Conservation (phyloP, 2,888 invertebrate species). For the Caenorhabditis sp. region DNA sequence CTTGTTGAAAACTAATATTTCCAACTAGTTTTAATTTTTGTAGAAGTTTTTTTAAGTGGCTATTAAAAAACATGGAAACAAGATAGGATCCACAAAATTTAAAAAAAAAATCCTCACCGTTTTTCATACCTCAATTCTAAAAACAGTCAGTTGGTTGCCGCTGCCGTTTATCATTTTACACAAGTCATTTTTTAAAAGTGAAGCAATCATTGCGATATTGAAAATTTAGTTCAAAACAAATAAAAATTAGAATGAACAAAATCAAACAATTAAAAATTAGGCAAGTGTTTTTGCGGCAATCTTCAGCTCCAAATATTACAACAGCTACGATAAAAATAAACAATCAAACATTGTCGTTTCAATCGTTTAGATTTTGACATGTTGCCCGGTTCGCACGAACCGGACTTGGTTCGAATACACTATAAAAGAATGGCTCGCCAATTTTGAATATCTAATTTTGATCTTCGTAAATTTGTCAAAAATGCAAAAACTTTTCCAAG, state of each 20-base stretch:
- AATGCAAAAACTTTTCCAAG: background rate
- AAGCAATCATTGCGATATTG: no score
- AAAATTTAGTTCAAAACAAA: no score
- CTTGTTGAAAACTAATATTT: no score
- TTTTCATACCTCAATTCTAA: no score
- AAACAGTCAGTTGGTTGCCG: no score
- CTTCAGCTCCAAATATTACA: background rate
- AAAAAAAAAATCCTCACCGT: no score
- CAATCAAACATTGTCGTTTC: slow-evolving; percentile 39
- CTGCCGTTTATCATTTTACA: no score
- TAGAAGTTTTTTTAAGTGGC: no score
- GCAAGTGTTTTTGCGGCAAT: slow-evolving; percentile 28
- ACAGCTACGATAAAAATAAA: slow-evolving; percentile 19
- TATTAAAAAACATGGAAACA: no score
- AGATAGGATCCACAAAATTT: no score
- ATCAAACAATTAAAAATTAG: background rate
- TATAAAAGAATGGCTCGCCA: slow-evolving; percentile 44
- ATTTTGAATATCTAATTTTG: slow-evolving; percentile 14
- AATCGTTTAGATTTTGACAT: slow-evolving; percentile 51
- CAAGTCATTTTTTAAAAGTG: no score
- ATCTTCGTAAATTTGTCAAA: slow-evolving; percentile 10
- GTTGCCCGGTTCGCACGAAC: slow-evolving; percentile 46
- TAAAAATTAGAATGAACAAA: slow-evolving; percentile 2
- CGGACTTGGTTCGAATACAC: slow-evolving; percentile 20
- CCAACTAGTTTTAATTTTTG: no score